Evolutionary conservation across 1,140 invertebrate genomes (phyloP).

Genomic region (Helicoverpa armigera): DNA sequence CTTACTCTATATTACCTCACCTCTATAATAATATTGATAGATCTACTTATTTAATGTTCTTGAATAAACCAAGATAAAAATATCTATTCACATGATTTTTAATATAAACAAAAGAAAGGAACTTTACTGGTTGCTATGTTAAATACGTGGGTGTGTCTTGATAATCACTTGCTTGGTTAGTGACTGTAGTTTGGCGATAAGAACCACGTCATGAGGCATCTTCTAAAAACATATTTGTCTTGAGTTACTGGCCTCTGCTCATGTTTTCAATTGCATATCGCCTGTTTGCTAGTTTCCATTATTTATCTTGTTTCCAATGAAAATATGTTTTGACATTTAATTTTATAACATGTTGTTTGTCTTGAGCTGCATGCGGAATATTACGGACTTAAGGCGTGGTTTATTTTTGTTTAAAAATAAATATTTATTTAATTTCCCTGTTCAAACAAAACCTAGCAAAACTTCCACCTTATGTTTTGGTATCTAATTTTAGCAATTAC

Average conservation of each 20-base stretch:
- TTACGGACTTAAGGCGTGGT: slow-evolving; percentile 38
- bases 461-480: background rate
- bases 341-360: slow-evolving; percentile 66
- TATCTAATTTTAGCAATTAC: too few species aligned
- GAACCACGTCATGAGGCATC: slow-evolving; percentile 66
- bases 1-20: background rate
- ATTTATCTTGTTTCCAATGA: slow-evolving; percentile 82
- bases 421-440: slow-evolving; percentile 7
- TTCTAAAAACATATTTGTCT: slow-evolving; percentile 83
- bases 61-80: slow-evolving; percentile 8
- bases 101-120: slow-evolving; percentile 10
- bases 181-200: slow-evolving; percentile 68
- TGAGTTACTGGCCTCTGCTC: slow-evolving; percentile 68
- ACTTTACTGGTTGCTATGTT: slow-evolving; percentile 69
- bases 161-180: slow-evolving; percentile 64
- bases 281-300: slow-evolving; percentile 75
- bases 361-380: slow-evolving; percentile 39
- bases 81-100: background rate
- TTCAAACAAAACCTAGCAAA: background rate
- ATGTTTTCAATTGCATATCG: slow-evolving; percentile 80
- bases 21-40: background rate
- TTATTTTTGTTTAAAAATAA: background rate
- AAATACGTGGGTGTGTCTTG: slow-evolving; percentile 81
- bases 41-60: background rate
- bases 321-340: slow-evolving; percentile 74